Evolutionary conservation across 92 coral and sea anemone species (phyloP), one percentile per base, ranked within the genome.

Genomic region (Zoanthus gigantus): DNA sequence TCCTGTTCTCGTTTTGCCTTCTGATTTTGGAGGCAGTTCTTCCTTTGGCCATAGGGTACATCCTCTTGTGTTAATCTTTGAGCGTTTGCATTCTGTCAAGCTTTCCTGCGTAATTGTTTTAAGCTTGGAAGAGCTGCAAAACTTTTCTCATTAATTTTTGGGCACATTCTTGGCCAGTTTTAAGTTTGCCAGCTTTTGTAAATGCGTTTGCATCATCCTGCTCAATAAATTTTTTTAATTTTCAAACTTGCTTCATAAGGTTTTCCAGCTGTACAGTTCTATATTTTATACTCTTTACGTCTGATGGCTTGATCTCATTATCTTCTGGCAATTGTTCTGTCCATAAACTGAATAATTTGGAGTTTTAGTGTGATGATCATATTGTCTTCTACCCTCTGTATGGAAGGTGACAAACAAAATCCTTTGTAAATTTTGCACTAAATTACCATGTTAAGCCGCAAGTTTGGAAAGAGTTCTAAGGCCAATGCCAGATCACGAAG

Each of bases 1-100:
- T 47, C 52, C 45, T 83, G 61, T 71, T 83, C 72, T 83, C 88
- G 71, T 83, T 83, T 17, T 83, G 88, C 77, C 87, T 83, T 69
- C 87, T 83, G 61, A 69, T 83, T 83, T 66, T 83, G 47, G 78
- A 68, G n/a, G 88, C 72, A 6, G 78, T 46, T 7, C 77, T 17
- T 54, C 42, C 61, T 68, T 83, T 18, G 60, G 46, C 68, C 58
- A 73, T 61, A 10, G 78, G 88, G 72, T 83, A 83, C 88, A 83
- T 82, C 78, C 77, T 73, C 5, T 66, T 67, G 47, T 83, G 88
- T 54, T 83, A 71, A 17, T 83, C 88, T 71, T 83, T 18, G 3
- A 69, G 88, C 67, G 30, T 83, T 45, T 80, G 11, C 53, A 52
- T 57, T 42, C 28, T 53, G 71, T 50, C 53, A 80, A 63, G 74